phyloP scores from a whole-genome alignment of 2,113 vertebrate genomes.

The Sceloporus tristichus region DNA sequence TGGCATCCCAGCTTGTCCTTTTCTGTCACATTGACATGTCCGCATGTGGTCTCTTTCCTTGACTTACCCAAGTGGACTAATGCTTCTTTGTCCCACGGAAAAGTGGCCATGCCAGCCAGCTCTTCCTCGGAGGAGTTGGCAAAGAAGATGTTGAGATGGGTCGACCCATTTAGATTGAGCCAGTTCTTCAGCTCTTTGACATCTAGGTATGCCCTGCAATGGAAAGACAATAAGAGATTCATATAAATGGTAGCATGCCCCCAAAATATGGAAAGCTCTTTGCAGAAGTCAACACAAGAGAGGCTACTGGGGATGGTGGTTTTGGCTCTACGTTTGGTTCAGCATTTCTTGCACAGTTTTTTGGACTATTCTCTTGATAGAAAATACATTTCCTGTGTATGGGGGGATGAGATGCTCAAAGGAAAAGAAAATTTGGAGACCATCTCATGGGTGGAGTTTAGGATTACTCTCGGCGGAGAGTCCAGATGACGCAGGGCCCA shows the following conservation, averaged over 20 bases:
- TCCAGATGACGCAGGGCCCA: no score
- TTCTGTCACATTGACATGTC: constrained; percentile 27
- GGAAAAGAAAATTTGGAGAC: no score
- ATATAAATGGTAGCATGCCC: background rate
- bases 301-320: no score
- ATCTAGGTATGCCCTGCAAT: constrained; percentile 93
- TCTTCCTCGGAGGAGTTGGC: constrained; percentile 98
- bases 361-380: no score
- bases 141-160: constrained; percentile 98
- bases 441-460: no score
- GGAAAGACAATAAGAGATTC: constrained; percentile 60
- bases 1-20: constrained; percentile 55
- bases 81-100: constrained; percentile 99
- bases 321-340: no score
- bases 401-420: no score
- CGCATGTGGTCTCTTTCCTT: constrained; percentile 47
- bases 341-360: no score
- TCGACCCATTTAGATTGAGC: constrained; percentile 92
- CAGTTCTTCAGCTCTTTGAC: constrained; percentile 97
- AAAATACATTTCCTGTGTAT: no score
- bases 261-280: background rate
- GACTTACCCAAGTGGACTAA: constrained; percentile 94
- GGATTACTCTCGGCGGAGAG: no score
- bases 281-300: no score
- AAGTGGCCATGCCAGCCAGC: constrained; percentile 95